A percentile compares a stretch with the other conserved stretches of the same genome.
phyloP scores from a whole-genome alignment of 2,888 invertebrate genomes.

The Hermaeophaga mercurialis region DNA sequence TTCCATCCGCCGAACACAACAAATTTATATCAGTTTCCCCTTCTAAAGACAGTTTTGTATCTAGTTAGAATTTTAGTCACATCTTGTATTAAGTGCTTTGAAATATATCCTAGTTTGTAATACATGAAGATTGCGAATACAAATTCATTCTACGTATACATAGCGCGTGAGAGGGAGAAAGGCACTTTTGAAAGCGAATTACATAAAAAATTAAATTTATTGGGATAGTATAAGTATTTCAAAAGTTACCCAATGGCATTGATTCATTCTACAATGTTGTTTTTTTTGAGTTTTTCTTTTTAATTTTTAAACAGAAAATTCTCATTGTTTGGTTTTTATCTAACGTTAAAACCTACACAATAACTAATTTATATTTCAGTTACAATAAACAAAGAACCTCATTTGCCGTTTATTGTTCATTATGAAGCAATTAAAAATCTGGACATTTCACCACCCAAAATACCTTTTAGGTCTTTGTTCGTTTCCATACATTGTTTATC shows the following conservation, averaged over 20 bases:
- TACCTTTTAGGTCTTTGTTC: constrained; percentile 15
- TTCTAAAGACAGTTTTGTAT: constrained; percentile 17
- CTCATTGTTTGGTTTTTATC: constrained; percentile 5
- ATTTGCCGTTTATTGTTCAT: constrained; percentile 16
- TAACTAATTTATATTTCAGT: constrained; percentile 16
- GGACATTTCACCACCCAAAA: constrained; percentile 12
- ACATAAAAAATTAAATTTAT: too few relatives aligned
- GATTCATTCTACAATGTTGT: too few relatives aligned
- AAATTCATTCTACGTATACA: constrained; percentile 10
- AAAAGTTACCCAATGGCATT: too few relatives aligned
- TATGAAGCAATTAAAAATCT: constrained; percentile 17
- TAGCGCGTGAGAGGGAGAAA: not conserved
- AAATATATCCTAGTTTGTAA: constrained; percentile 33
- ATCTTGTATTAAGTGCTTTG: constrained; percentile 45
- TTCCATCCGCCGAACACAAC: constrained; percentile 8
- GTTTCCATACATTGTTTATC: constrained; percentile 20
- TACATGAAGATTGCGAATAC: constrained; percentile 6
- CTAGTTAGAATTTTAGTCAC: constrained; percentile 43
- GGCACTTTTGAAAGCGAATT: not conserved
- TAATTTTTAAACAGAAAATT: too few relatives aligned
- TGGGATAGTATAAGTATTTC: too few relatives aligned
- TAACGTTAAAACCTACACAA: not conserved
- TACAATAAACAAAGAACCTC: constrained; percentile 11
- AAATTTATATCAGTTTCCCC: constrained; percentile 16
- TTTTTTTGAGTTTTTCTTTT: too few relatives aligned